A percentile compares a stretch with the other conserved stretches of the same genome.
phyloP scores from a whole-genome alignment of 2,888 invertebrate species.

The Chloroclystis v-ata region DNA sequence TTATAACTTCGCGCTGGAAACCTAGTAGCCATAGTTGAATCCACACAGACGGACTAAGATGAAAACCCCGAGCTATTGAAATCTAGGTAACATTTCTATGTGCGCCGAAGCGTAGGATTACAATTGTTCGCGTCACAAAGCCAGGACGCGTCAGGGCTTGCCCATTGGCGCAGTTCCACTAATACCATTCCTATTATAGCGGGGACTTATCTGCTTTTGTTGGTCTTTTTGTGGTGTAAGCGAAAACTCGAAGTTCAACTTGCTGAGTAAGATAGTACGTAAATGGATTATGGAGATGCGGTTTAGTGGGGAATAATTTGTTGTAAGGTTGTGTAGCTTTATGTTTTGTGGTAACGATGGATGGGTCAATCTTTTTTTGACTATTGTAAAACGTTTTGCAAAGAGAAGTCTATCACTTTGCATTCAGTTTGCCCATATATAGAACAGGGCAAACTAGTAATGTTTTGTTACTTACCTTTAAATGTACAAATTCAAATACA shows the following conservation, averaged over 20 bases:
- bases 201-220: conserved; percentile 19
- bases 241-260: background rate
- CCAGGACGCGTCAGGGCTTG: conserved; percentile 22
- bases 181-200: conserved; percentile 32
- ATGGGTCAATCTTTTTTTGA: too few relatives aligned
- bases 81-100: conserved; percentile 9
- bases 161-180: conserved; percentile 30
- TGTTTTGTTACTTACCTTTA: too few relatives aligned
- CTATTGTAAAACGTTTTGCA: too few relatives aligned
- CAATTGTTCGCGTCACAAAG: conserved; percentile 29
- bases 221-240: conserved; percentile 9
- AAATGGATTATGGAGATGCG: background rate
- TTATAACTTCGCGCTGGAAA: too few relatives aligned
- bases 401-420: too few relatives aligned
- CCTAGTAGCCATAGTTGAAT: too few relatives aligned
- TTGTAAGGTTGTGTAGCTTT: too few relatives aligned
- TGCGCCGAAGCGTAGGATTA: conserved; percentile 24
- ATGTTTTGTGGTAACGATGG: too few relatives aligned
- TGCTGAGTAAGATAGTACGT: background rate
- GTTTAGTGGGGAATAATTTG: too few relatives aligned
- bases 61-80: conserved; percentile 2
- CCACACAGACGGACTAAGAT: background rate
- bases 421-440: too few relatives aligned
- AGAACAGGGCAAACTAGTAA: too few relatives aligned
- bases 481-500: too few relatives aligned